A percentile compares a stretch with the other conserved stretches of the same genome.
These are phyloP conservation scores for Pluvialis apricaria DNA, from an alignment of 2,113 vertebrate genomes.

Conservation along the genomic window DNA sequence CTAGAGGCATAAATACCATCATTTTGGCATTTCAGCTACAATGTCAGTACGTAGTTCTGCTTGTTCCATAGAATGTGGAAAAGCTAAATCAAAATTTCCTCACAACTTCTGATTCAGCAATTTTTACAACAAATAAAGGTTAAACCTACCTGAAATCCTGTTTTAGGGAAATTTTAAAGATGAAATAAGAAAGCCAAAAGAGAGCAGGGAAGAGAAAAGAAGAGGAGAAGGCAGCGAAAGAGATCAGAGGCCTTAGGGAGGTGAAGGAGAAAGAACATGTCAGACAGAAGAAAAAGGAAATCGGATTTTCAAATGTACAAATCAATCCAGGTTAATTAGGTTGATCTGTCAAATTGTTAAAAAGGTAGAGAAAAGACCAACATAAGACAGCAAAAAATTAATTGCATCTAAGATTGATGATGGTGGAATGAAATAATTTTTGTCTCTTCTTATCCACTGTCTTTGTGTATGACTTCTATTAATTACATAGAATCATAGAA, in stretches of 20 bases:
- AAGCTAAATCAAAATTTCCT: background rate
- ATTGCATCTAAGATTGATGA: background rate
- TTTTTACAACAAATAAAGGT: background rate
- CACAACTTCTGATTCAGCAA: constrained; percentile 7
- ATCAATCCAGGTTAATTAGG: background rate
- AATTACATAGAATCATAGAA: background rate
- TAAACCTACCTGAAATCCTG: background rate
- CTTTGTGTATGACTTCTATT: background rate
- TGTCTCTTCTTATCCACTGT: background rate
- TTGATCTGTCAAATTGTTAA: background rate
- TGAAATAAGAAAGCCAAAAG: background rate
- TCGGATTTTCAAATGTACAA: background rate
- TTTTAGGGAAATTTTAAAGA: background rate
- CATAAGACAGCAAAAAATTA: background rate
- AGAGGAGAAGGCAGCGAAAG: background rate
- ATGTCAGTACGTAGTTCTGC: background rate
- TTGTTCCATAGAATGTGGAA: background rate
- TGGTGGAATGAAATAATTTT: background rate
- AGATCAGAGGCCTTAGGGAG: background rate
- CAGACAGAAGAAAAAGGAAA: background rate
- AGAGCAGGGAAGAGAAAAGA: background rate
- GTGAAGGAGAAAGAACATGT: background rate
- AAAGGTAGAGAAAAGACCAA: background rate
- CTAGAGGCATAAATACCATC: background rate
- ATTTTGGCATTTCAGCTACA: background rate